Conservation (phyloP, 92 coral and sea anemone genomes). For the Paramuricea clavata region DNA sequence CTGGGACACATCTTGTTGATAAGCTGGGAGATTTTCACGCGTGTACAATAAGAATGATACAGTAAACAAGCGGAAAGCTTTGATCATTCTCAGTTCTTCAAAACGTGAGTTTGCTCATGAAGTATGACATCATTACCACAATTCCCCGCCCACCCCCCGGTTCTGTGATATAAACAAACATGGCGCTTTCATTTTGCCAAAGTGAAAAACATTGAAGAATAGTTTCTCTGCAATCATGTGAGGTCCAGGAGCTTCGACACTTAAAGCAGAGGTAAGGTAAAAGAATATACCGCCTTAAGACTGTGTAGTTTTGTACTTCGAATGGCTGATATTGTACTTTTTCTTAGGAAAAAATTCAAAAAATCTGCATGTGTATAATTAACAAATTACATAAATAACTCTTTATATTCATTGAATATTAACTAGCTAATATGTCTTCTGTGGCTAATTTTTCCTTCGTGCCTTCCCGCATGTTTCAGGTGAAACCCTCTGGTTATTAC, state of each 20-base stretch:
- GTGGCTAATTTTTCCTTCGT: neutral
- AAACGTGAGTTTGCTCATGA: neutral
- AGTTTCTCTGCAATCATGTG: neutral
- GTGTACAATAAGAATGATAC: no score
- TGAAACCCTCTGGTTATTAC: neutral
- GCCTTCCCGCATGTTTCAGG: neutral
- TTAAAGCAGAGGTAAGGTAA: neutral
- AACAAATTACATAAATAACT: neutral
- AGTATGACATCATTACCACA: neutral
- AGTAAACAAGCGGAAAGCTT: no score
- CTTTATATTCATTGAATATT: neutral
- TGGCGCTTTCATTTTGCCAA: neutral
- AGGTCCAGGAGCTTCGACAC: neutral
- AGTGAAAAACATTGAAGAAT: neutral
- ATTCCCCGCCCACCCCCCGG: neutral
- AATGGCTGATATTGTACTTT: neutral
- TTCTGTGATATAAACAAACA: neutral
- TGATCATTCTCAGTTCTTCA: no score
- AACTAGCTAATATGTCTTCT: neutral
- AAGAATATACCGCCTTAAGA: neutral
- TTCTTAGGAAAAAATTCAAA: neutral
- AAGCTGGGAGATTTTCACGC: no score
- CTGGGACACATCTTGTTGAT: no score
- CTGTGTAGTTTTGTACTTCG: neutral
- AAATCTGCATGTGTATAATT: neutral